Percentiles rank a stretch among this genome's conserved stretches.
Evolutionary conservation across 2,113 vertebrate species (phyloP).

Genomic region (Oophaga pumilio): DNA sequence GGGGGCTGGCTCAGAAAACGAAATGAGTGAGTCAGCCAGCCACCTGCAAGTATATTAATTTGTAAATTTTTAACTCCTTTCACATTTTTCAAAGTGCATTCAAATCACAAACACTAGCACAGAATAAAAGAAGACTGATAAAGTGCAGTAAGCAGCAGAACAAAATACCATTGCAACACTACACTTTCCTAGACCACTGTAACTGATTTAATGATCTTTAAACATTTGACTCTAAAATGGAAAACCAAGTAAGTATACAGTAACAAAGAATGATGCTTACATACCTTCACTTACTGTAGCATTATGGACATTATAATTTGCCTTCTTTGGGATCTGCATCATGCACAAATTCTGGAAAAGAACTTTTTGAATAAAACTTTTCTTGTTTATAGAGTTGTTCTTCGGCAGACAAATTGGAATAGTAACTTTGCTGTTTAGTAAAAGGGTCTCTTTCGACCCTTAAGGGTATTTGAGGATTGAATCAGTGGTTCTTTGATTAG

Average conservation of each 20-base stretch:
- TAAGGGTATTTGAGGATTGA: slow-evolving; percentile 37
- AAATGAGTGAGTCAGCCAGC: too few species aligned
- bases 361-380: slow-evolving; percentile 5
- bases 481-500: slow-evolving; percentile 42
- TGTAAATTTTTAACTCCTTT: too few species aligned
- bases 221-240: background rate
- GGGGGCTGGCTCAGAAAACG: too few species aligned
- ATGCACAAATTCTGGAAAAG: background rate
- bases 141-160: background rate
- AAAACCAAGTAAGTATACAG: background rate
- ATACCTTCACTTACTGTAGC: background rate
- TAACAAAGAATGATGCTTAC: background rate
- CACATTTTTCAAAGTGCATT: background rate
- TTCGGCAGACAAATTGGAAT: background rate
- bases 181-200: background rate
- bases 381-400: slow-evolving; percentile 23
- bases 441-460: slow-evolving; percentile 24
- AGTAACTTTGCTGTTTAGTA: slow-evolving; percentile 1
- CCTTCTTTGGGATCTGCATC: background rate
- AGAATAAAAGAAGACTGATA: background rate
- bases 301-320: background rate
- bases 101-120: background rate
- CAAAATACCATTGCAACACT: background rate
- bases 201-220: background rate
- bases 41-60: too few species aligned